Evolutionary conservation across 1,140 invertebrate species (phyloP), one percentile per base, ranked within the genome.

Genomic region (Cydia splendana): DNA sequence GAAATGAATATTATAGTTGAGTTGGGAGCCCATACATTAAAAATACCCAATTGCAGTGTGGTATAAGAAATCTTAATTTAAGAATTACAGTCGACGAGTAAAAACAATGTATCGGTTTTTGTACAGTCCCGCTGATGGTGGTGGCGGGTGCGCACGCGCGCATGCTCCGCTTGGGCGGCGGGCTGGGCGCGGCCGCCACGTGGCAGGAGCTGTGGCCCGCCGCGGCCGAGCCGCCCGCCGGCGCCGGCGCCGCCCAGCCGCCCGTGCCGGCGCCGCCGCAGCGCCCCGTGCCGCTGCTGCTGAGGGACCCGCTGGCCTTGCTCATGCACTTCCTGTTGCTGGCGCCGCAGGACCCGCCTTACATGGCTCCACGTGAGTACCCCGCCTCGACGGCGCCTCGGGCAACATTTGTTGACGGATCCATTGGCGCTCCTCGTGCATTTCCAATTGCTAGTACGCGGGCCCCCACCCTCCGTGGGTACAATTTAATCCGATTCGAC

Each of bases 81-180:
- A n/a, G n/a, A n/a, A n/a, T n/a, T n/a, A n/a, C n/a, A n/a, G n/a
- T n/a, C n/a, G n/a, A n/a, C n/a, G n/a, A n/a, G n/a, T n/a, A n/a
- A n/a, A n/a, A n/a, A n/a, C n/a, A n/a, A n/a, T n/a, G n/a, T n/a
- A n/a, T n/a, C n/a, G n/a, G n/a, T n/a, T n/a, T n/a, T n/a, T n/a
- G 34, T 34, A 81, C 90, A 97, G 98, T 98, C 83, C 98, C 98
- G 18, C 91, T 99, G 38, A 93, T 99, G 73, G 97, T 98, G 85
- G 97, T 99, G 4, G 91, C 99, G 75, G 96, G 97, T 15, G 95
- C 97, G 80, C 97, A 98, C 91, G 96, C 97, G 34, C 96, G 96
- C 75, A 93, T 96, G 5, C 91, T 97, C 80, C 78, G 95, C 95
- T 79, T 96, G 95, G 96, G 85, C 76, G 87, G 79, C 18, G 81